These are phyloP conservation scores for Eulemur mongoz DNA, from an alignment of 2,797 vertebrate genomes.

Conservation along the genomic window DNA sequence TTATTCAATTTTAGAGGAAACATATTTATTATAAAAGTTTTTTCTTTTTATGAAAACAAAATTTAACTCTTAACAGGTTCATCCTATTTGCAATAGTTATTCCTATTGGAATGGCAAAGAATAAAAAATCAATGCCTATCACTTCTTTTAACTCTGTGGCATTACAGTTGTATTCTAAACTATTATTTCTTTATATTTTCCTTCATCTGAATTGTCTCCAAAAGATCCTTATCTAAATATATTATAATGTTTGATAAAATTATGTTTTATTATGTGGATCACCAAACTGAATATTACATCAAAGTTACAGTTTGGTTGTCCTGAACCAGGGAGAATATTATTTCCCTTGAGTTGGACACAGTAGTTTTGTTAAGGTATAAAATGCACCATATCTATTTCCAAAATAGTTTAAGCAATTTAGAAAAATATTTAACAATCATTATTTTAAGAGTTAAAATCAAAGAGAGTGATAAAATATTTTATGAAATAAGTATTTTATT, in stretches of 20 bases:
- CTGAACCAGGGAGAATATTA: background rate
- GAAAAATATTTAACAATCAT: background rate
- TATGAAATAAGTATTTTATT: background rate
- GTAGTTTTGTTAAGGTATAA: background rate
- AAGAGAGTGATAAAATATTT: background rate
- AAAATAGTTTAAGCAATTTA: background rate
- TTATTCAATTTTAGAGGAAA: background rate
- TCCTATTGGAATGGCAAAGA: background rate
- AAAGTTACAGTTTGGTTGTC: no score
- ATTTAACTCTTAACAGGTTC: background rate
- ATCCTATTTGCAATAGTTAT: background rate
- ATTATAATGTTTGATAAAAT: background rate
- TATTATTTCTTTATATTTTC: background rate
- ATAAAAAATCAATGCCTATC: background rate
- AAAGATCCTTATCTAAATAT: background rate
- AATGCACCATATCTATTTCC: background rate
- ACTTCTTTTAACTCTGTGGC: background rate
- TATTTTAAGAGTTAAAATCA: background rate
- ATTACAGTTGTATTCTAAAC: background rate
- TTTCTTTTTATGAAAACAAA: background rate
- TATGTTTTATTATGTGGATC: background rate
- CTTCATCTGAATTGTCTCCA: background rate
- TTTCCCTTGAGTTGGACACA: accelerated
- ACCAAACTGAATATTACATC: background rate
- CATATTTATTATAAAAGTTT: background rate